These are phyloP conservation scores for Drosophila mayri DNA, from an alignment of 1,140 invertebrate species.

Conservation along the genomic window DNA sequence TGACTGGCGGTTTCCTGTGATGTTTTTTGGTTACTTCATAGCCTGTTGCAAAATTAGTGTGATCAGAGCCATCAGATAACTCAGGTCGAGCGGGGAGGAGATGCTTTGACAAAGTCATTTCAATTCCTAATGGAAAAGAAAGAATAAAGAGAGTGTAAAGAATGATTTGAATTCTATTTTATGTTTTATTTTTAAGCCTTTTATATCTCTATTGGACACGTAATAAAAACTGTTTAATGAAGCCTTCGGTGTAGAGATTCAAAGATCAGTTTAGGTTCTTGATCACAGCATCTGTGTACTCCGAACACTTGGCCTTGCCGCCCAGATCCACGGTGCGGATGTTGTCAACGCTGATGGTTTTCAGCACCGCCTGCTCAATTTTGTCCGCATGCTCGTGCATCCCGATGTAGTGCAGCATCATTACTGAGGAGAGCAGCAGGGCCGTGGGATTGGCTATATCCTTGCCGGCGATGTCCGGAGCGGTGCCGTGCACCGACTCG, in stretches of 20 bases:
- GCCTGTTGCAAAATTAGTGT: constrained; percentile 47
- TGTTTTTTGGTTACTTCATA: constrained; percentile 47
- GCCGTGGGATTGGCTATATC: constrained; percentile 99
- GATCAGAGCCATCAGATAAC: constrained; percentile 36
- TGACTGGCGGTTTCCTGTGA: constrained; percentile 45
- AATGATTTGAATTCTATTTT: background rate
- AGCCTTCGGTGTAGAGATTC: background rate
- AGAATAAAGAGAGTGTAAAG: background rate
- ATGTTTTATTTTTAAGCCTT: background rate
- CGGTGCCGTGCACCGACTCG: constrained; percentile 99
- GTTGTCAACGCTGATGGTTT: constrained; percentile 95
- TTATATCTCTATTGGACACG: background rate
- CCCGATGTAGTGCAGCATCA: constrained; percentile 99
- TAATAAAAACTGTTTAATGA: background rate
- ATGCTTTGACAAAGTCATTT: constrained; percentile 35
- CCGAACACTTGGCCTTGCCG: constrained; percentile 97
- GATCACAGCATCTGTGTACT: constrained; percentile 98
- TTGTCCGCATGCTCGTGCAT: constrained; percentile 92
- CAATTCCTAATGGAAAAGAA: constrained; percentile 8
- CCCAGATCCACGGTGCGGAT: constrained; percentile 97
- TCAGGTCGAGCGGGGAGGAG: background rate
- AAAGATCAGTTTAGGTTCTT: constrained; percentile 47
- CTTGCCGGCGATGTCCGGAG: constrained; percentile 99
- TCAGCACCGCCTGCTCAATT: constrained; percentile 95
- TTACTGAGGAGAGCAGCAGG: constrained; percentile 96